Conservation (phyloP, 2,888 invertebrate genomes). For the Philereme vetulata region DNA sequence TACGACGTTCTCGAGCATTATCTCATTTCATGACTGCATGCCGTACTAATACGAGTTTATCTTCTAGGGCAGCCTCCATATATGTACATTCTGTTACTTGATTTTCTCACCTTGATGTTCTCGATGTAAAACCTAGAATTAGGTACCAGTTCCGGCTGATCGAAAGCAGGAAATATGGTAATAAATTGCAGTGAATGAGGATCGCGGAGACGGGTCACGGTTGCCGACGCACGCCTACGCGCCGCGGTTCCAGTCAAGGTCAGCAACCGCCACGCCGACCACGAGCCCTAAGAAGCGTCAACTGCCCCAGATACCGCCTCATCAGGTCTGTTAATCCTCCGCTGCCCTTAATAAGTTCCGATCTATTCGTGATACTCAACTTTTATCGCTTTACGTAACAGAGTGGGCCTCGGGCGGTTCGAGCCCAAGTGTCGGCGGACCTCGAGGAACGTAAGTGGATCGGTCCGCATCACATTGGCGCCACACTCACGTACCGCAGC, state of each 20-base stretch:
- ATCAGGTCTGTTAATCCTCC: constrained; percentile 58
- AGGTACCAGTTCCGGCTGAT: constrained; percentile 35
- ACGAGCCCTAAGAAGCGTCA: constrained; percentile 98
- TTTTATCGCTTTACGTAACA: constrained; percentile 49
- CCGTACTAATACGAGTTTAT: constrained; percentile 36
- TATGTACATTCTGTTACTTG: constrained; percentile 22
- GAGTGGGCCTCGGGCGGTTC: constrained; percentile 86
- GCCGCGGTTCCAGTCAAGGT: constrained; percentile 91
- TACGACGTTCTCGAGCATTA: constrained; percentile 34
- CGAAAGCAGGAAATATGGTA: constrained; percentile 45
- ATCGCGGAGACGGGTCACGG: constrained; percentile 62
- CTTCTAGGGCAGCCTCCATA: constrained; percentile 31
- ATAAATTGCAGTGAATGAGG: constrained; percentile 65
- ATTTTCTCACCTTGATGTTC: constrained; percentile 34
- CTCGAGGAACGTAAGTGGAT: constrained; percentile 91
- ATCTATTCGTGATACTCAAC: constrained; percentile 14
- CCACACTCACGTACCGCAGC: constrained; percentile 91
- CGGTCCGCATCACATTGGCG: constrained; percentile 89
- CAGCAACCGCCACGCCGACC: constrained; percentile 96
- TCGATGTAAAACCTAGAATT: constrained; percentile 37
- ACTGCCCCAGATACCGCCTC: constrained; percentile 96
- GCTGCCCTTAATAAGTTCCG: neutral
- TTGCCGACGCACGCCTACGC: constrained; percentile 84
- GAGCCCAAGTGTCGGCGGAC: constrained; percentile 87
- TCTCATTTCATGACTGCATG: constrained; percentile 47